Percentiles rank a stretch among this genome's conserved stretches.
Conservation (phyloP, 2,797 vertebrate species). For the Petrocephalus sullivani region DNA sequence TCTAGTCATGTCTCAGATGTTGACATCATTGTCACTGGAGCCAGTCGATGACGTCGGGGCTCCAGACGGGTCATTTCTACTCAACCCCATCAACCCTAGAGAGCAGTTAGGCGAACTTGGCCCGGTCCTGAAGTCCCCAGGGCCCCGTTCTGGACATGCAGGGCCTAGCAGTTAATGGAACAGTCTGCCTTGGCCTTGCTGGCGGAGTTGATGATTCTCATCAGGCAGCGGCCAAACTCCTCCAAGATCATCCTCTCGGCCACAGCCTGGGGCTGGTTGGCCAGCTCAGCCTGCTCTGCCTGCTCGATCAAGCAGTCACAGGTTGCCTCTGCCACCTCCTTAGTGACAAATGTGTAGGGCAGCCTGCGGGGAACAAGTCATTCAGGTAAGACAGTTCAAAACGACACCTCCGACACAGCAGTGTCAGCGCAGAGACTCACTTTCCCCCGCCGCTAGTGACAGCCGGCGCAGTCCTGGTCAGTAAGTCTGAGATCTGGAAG, state of each 20-base stretch:
- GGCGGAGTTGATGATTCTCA: slow-evolving; percentile 92
- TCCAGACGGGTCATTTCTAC: background rate
- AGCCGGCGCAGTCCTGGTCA: slow-evolving; percentile 82
- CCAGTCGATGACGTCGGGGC: background rate
- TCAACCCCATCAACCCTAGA: background rate
- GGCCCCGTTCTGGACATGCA: background rate
- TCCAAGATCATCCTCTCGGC: slow-evolving; percentile 90
- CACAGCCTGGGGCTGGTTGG: slow-evolving; percentile 73
- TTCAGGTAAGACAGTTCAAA: background rate
- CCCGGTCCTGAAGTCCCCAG: background rate
- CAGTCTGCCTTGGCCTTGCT: slow-evolving; percentile 91
- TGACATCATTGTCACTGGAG: background rate
- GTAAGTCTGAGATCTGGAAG: slow-evolving; percentile 93
- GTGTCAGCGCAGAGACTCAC: slow-evolving; percentile 54
- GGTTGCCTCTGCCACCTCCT: slow-evolving; percentile 90
- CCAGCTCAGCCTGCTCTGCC: slow-evolving; percentile 83
- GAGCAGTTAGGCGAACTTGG: background rate
- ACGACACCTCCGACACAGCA: background rate
- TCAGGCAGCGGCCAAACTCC: slow-evolving; percentile 95
- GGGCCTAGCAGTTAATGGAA: slow-evolving; percentile 82
- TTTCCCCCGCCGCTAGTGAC: slow-evolving; percentile 83
- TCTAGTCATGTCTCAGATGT: background rate
- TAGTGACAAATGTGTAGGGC: slow-evolving; percentile 91
- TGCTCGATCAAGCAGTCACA: slow-evolving; percentile 91
- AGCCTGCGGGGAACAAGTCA: slow-evolving; percentile 62